These are phyloP conservation scores for Cephus pygmeus DNA, from an alignment of 2,888 invertebrate genomes.

Conservation along the genomic window DNA sequence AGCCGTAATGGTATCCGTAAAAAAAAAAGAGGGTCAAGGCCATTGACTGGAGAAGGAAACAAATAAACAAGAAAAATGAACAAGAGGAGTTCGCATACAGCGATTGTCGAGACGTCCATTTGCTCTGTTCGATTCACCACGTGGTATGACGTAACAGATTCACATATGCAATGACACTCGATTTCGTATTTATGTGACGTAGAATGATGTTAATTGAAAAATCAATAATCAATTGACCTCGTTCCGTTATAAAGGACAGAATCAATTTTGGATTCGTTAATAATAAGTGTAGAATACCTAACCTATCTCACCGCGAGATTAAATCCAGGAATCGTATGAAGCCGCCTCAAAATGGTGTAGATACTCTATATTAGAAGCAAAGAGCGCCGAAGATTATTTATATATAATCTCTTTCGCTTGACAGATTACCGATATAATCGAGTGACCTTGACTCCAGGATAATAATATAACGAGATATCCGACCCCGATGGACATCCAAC, in stretches of 20 bases:
- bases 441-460: constrained; percentile 27
- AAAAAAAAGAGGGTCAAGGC: neutral
- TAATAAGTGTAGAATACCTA: neutral
- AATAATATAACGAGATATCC: constrained; percentile 1
- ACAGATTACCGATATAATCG: constrained; percentile 19
- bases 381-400: constrained; percentile 18
- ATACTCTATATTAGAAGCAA: neutral
- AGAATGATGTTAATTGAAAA: neutral
- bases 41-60: neutral
- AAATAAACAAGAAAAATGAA: neutral
- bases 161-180: neutral
- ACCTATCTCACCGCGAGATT: neutral
- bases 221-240: neutral
- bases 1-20: neutral
- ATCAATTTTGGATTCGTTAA: neutral
- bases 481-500: constrained; percentile 7
- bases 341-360: neutral
- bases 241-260: neutral
- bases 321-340: neutral
- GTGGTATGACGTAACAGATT: neutral
- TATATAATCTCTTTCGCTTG: constrained; percentile 22
- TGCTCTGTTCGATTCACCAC: neutral
- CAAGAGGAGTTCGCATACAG: neutral
- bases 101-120: neutral
- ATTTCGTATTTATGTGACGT: neutral